Conservation (phyloP, 2,888 invertebrate genomes). For the Macroteleia sp. region DNA sequence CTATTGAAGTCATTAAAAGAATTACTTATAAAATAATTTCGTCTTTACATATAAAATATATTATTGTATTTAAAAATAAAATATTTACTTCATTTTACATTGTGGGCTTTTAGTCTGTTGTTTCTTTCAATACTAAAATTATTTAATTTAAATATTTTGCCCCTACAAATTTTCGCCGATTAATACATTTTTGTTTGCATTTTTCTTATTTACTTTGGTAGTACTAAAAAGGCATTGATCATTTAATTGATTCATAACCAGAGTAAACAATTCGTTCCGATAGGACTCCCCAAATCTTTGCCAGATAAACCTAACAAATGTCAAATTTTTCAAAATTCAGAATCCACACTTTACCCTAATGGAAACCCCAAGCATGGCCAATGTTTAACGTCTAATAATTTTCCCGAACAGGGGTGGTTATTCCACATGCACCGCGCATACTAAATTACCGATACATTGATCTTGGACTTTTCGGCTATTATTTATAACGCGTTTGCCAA, state of each 20-base stretch:
- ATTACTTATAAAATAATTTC: no score
- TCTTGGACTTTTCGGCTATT: slow-evolving; percentile 50
- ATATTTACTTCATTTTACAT: no score
- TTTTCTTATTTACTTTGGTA: no score
- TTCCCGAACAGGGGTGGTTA: background rate
- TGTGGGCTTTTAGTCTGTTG: no score
- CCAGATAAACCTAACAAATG: slow-evolving; percentile 24
- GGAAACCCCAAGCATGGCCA: slow-evolving; percentile 21
- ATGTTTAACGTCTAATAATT: slow-evolving; percentile 10
- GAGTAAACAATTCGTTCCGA: slow-evolving; percentile 4
- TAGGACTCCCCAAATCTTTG: slow-evolving; percentile 2
- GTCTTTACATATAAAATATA: no score
- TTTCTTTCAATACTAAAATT: no score
- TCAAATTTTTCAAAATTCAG: slow-evolving; percentile 34
- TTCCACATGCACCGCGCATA: slow-evolving; percentile 17
- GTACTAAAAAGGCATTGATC: no score
- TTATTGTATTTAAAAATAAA: no score
- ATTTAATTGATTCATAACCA: slow-evolving; percentile 3
- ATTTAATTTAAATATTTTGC: no score
- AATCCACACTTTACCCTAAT: slow-evolving; percentile 20
- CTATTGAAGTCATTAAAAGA: no score
- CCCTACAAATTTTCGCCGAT: no score
- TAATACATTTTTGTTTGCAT: no score
- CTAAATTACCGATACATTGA: slow-evolving; percentile 46
- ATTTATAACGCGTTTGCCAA: slow-evolving; percentile 61